A percentile compares a stretch with the other conserved stretches of the same genome.
These are phyloP conservation scores for Stenoptilia bipunctidactyla DNA, from an alignment of 2,888 invertebrate genomes.

Conservation along the genomic window DNA sequence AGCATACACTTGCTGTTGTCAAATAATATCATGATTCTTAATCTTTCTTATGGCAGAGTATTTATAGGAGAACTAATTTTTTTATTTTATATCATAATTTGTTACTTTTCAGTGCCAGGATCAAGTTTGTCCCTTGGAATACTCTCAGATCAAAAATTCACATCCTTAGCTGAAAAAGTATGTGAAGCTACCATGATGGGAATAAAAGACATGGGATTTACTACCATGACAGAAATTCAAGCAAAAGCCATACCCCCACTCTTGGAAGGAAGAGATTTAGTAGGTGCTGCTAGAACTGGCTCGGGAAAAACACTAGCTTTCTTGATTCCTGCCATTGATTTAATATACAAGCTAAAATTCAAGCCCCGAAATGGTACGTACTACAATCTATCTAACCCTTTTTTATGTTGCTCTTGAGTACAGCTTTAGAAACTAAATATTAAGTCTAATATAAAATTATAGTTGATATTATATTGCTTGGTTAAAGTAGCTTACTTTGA, in stretches of 20 bases:
- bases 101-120: slow-evolving; percentile 75
- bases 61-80: too few species aligned
- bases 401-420: too few species aligned
- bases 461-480: too few species aligned
- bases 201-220: slow-evolving; percentile 92
- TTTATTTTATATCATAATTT: too few species aligned
- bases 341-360: slow-evolving; percentile 90
- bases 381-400: too few species aligned
- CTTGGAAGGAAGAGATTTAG: slow-evolving; percentile 91
- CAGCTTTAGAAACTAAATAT: too few species aligned
- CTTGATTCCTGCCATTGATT: slow-evolving; percentile 93
- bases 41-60: too few species aligned
- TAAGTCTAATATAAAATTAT: too few species aligned
- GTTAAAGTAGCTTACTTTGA: too few species aligned
- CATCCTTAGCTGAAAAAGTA: slow-evolving; percentile 74
- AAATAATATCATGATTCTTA: too few species aligned
- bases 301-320: slow-evolving; percentile 98
- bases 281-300: slow-evolving; percentile 96
- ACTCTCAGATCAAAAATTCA: slow-evolving; percentile 71
- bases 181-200: slow-evolving; percentile 88
- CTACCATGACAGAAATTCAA: slow-evolving; percentile 95
- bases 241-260: slow-evolving; percentile 89
- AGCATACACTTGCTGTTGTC: too few species aligned
- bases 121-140: slow-evolving; percentile 73
- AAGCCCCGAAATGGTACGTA: slow-evolving; percentile 89